These are phyloP conservation scores for Terrapene triunguis DNA, from an alignment of 2,113 vertebrate genomes.

Conservation along the genomic window DNA sequence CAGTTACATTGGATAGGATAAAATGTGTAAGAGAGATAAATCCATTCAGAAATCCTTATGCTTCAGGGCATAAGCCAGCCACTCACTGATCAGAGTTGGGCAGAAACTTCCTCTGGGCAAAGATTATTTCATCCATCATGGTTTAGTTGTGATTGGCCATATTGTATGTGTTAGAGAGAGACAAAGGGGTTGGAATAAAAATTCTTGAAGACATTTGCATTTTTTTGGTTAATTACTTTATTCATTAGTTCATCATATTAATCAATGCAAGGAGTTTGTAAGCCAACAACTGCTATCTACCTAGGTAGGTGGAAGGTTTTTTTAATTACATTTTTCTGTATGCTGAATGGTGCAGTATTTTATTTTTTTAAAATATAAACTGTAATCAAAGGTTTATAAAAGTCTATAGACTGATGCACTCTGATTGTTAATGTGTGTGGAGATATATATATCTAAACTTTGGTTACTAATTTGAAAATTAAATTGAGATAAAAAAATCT, in stretches of 20 bases:
- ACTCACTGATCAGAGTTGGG: not conserved
- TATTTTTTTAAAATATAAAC: not conserved
- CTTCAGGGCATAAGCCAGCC: not conserved
- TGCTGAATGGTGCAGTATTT: not conserved
- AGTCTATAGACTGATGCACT: not conserved
- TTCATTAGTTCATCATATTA: not conserved
- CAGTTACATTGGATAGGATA: not conserved
- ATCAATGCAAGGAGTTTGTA: rapidly evolving
- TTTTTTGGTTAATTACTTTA: not conserved
- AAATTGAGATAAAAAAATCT: not conserved
- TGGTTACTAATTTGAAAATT: not conserved
- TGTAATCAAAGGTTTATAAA: not conserved
- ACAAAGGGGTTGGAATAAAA: rapidly evolving
- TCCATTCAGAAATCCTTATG: not conserved
- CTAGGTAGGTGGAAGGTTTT: not conserved
- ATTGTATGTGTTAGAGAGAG: not conserved
- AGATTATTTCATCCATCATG: not conserved
- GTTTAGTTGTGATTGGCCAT: not conserved
- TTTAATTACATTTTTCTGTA: not conserved
- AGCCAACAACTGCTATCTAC: not conserved
- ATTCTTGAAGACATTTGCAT: not conserved
- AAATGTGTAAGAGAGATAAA: not conserved
- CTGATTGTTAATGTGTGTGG: not conserved
- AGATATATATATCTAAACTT: not conserved
- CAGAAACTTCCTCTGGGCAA: not conserved